Conservation (phyloP, 1,140 invertebrate genomes). For the Notospermus geniculatus region DNA sequence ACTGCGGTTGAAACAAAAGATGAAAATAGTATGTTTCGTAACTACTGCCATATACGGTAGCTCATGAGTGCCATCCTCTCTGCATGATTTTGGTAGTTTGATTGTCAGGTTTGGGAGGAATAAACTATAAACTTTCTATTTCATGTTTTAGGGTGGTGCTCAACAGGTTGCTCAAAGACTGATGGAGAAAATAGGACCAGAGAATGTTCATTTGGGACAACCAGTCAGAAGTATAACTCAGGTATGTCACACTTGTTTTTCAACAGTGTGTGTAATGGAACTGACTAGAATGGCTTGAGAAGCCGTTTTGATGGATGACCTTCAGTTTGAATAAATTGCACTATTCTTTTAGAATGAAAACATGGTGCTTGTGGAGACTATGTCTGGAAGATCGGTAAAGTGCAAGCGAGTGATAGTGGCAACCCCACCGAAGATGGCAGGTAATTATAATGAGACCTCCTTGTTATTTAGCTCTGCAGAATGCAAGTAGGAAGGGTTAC, state of each 20-base stretch:
- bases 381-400: slow-evolving; percentile 28
- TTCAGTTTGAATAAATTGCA: too few species aligned
- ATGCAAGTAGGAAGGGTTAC: too few species aligned
- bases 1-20: too few species aligned
- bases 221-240: slow-evolving; percentile 51
- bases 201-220: slow-evolving; percentile 40
- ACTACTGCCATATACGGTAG: neutral
- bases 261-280: too few species aligned
- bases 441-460: too few species aligned
- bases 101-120: too few species aligned
- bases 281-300: too few species aligned
- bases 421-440: slow-evolving; percentile 36
- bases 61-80: neutral
- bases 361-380: too few species aligned
- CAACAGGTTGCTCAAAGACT: slow-evolving; percentile 53
- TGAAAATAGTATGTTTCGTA: neutral
- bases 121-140: slow-evolving; percentile 13
- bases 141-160: slow-evolving; percentile 51
- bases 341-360: too few species aligned
- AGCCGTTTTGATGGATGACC: too few species aligned
- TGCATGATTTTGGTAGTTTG: too few species aligned
- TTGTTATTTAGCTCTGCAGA: too few species aligned
- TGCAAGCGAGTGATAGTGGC: slow-evolving; percentile 36
- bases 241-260: slow-evolving; percentile 19
- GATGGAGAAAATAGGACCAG: slow-evolving; percentile 36